These are phyloP conservation scores for Acrobasis consociella DNA, from an alignment of 2,888 invertebrate species.

Conservation along the genomic window DNA sequence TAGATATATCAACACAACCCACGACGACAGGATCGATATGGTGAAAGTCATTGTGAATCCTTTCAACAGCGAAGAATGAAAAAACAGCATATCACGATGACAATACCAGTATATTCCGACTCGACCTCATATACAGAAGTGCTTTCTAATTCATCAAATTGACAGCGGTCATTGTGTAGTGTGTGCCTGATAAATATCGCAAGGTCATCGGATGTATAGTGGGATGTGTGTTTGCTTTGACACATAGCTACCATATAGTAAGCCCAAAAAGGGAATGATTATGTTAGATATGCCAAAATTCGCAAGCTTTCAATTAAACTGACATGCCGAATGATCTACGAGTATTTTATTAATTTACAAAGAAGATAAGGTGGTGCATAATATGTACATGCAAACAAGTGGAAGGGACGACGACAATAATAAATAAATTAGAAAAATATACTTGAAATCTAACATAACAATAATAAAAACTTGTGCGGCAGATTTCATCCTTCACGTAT, in stretches of 20 bases:
- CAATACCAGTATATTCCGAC: not conserved
- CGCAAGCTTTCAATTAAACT: too few relatives aligned
- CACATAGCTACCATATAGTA: not conserved
- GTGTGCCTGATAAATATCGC: conserved; percentile 6
- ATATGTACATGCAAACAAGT: too few relatives aligned
- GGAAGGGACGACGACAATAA: too few relatives aligned
- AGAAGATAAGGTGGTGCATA: too few relatives aligned
- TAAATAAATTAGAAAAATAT: too few relatives aligned
- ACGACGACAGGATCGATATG: conserved; percentile 1
- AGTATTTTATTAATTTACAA: too few relatives aligned
- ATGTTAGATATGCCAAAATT: not conserved
- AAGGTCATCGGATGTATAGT: conserved; percentile 8
- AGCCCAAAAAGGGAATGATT: not conserved
- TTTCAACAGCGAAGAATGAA: conserved; percentile 12
- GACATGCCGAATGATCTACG: too few relatives aligned
- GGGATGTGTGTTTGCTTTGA: not conserved
- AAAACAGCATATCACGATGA: conserved; percentile 12
- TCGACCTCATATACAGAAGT: conserved; percentile 21
- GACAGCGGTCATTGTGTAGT: not conserved
- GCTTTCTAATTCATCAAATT: conserved; percentile 19
- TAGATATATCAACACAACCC: not conserved
- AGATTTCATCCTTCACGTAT: too few relatives aligned
- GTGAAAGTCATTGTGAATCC: conserved; percentile 14
- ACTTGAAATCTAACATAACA: too few relatives aligned
- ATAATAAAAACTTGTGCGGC: too few relatives aligned